Base-by-base conservation (phyloP, 2,113 vertebrate genomes). In the Lichenostomus cassidix region DNA sequence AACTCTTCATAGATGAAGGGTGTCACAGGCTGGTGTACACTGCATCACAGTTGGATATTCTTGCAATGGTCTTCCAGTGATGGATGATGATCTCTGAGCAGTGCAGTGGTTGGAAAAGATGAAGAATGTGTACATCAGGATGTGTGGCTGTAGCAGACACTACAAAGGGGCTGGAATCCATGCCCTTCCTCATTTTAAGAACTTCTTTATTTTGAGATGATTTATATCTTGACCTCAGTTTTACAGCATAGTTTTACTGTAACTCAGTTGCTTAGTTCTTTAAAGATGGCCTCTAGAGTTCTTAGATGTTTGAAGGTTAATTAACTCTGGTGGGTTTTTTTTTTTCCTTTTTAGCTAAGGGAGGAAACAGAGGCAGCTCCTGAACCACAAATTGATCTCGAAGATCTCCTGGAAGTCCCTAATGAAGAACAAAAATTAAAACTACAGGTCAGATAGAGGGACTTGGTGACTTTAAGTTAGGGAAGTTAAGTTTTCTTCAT, bases 351-450 rank as follows among this genome's bases (percentile, higher is more conserved):
- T 75, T 83, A 97, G 96, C 83, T 97, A 85, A 92, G 89, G 67
- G 94, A 97, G 16, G 92, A 93, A 96, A 78, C 96, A 24, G 98
- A 98, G 97, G 83, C 98, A 98, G 49, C 97, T 76, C 98, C 98
- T 15, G 99, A 99, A 95, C 97, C 98, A 81, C 99, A 99, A 95
- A 99, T 99, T 71, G 99, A 99, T 96, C 99, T 99, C 94, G 99
- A 99, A 94, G 98, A 98, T 90, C 99, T 99, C 65, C 97, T 99
- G 96, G 99, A 99, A 83, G 98, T 99, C 62, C 92, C 98, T 41
- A 98, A 98, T 25, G 98, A 99, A 62, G 98, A 99, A 75, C 99
- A 99, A 97, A 98, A 98, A 97, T 97, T 96, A 77, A 98, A 98
- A 78, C 74, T 99, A 94, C 98, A 99, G 97, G 99, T 99, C 95